A percentile compares a stretch with the other conserved stretches of the same genome.
Conservation (phyloP, 2,888 invertebrate species). For the Sinopyrophorus schimmeli region DNA sequence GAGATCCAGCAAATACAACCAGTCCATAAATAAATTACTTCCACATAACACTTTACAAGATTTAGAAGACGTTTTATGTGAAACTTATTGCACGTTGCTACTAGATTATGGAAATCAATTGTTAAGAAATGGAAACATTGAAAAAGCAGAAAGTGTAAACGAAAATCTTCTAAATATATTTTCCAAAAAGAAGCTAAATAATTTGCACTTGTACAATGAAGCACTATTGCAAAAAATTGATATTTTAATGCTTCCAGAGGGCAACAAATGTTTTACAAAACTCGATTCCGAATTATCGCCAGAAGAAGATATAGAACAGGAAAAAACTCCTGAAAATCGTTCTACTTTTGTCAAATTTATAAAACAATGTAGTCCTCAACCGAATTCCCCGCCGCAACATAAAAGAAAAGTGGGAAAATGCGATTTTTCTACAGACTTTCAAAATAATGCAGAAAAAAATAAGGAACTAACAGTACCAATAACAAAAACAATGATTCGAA, state of each 20-base stretch:
- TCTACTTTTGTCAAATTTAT: slow-evolving; percentile 17
- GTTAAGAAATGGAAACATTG: slow-evolving; percentile 22
- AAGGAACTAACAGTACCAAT: no score
- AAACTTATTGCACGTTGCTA: slow-evolving; percentile 34
- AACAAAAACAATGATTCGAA: no score
- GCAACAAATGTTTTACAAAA: neutral
- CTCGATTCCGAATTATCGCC: neutral
- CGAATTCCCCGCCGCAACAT: slow-evolving; percentile 20
- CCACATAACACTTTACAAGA: slow-evolving; percentile 26
- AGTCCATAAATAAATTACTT: slow-evolving; percentile 20
- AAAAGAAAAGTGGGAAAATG: slow-evolving; percentile 25
- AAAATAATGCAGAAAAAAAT: no score
- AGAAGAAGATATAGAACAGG: slow-evolving; percentile 10
- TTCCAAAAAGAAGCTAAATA: slow-evolving; percentile 30
- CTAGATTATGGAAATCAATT: slow-evolving; percentile 39
- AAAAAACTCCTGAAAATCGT: slow-evolving; percentile 31
- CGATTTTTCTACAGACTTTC: no score
- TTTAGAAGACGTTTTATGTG: slow-evolving; percentile 31
- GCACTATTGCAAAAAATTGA: slow-evolving; percentile 36
- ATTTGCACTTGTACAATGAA: slow-evolving; percentile 40
- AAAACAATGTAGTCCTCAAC: slow-evolving; percentile 14
- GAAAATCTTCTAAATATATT: slow-evolving; percentile 34
- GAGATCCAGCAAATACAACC: slow-evolving; percentile 21
- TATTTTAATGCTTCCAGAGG: slow-evolving; percentile 22
- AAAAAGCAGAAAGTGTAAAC: slow-evolving; percentile 35